A percentile compares a stretch with the other conserved stretches of the same genome.
These are phyloP conservation scores for Hylaeus volcanicus DNA, from an alignment of 1,140 invertebrate species.

Conservation along the genomic window DNA sequence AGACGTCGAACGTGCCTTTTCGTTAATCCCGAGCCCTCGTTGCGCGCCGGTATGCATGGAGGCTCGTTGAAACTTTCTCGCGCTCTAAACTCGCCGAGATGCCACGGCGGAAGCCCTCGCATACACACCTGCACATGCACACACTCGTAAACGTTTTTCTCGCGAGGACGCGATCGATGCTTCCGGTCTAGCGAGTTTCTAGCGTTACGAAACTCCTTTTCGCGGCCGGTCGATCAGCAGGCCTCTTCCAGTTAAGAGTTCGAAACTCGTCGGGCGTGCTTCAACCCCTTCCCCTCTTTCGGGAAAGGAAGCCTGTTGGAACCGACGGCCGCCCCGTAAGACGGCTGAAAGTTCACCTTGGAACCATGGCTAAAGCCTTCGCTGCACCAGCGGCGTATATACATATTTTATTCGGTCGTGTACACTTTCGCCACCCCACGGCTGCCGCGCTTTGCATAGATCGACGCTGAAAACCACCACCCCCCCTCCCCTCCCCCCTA, in stretches of 20 bases:
- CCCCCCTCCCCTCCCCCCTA: neutral
- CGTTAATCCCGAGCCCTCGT: neutral
- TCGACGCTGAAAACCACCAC: neutral
- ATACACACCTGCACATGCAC: neutral
- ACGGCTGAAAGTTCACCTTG: slow-evolving; percentile 10
- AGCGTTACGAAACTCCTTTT: slow-evolving; percentile 11
- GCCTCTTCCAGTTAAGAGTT: slow-evolving; percentile 23
- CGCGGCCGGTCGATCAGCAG: slow-evolving; percentile 2
- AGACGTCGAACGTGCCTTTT: slow-evolving; percentile 2
- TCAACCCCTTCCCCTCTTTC: neutral
- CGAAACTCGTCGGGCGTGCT: neutral
- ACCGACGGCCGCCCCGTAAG: neutral
- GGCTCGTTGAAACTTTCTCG: slow-evolving; percentile 4
- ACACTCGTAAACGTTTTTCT: slow-evolving; percentile 7
- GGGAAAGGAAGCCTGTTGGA: neutral
- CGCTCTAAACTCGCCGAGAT: too few relatives aligned
- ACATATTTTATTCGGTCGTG: slow-evolving; percentile 18
- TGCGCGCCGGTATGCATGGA: neutral
- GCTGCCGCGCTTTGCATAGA: slow-evolving; percentile 3
- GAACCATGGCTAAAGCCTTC: neutral
- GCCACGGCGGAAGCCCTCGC: too few relatives aligned
- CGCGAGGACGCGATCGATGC: slow-evolving; percentile 1
- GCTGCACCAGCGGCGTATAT: neutral
- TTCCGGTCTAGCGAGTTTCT: slow-evolving; percentile 11
- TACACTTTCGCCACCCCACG: neutral